Base-by-base conservation (phyloP, 1,140 invertebrate species). In the Leptoteleia sp. region DNA sequence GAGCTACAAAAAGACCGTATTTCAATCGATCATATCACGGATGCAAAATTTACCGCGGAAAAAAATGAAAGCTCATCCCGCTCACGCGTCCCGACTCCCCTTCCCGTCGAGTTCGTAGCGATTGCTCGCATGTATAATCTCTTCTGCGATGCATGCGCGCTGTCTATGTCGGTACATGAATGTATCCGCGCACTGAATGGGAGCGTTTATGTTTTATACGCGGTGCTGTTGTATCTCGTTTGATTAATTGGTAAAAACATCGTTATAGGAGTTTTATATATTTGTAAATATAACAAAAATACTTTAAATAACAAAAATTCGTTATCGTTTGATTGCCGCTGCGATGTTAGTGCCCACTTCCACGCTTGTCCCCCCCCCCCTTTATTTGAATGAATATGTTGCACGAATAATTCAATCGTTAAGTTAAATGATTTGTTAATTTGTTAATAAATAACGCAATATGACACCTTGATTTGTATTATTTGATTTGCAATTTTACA, bases 11-110 rank as follows among this genome's bases (percentile, higher is more conserved):
- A 67, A 67, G 64, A 72, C 45, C 42, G 42, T 78, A 52, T 76
- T 76, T 67, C 72, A 50, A 76, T 75, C 52, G 65, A 59, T 61
- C 57, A 73, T 61, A 57, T 71, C 67, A 50, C 35, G 59, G 59
- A 73, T 73, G 59, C 52, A 42, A n/a, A 73, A 73, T 57, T 57
- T 50, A 42, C 48, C 59, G 57, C 48, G 37, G 33, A 37, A 59
- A 73, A 55, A 75, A 75, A 75, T 35, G 29, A 57, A 64, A 47
- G 35, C 33, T n/a, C n/a, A n/a, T n/a, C n/a, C 35, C 33, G 37
- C 12, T 25, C 22, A 11, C 16, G 15, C 48, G 13, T n/a, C 11
- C 47, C 17, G 19, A 19, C 16, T 61, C 19, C 42, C 19, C 22
- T 45, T 45, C 45, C 38, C 12, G 52, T 47, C 25, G 19, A 55